A percentile compares a stretch with the other conserved stretches of the same genome.
Conservation (phyloP, 2,113 vertebrate genomes). For the Hydrochoerus hydrochaeris region DNA sequence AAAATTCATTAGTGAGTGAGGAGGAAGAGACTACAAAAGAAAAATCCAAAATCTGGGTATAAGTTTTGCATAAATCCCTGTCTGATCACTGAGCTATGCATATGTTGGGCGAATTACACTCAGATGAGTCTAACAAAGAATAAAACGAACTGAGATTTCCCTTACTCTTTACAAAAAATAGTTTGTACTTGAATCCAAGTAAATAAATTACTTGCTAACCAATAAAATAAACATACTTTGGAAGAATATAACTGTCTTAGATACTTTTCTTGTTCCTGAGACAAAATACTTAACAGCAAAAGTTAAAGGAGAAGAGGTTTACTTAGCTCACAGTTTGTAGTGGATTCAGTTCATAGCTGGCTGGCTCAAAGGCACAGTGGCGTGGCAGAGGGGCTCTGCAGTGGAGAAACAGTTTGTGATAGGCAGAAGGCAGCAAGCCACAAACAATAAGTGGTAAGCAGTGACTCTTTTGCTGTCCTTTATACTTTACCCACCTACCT, state of each 20-base stretch:
- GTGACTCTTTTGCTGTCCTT: neutral
- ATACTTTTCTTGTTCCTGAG: neutral
- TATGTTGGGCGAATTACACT: neutral
- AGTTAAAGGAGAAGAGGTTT: neutral
- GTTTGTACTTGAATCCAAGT: neutral
- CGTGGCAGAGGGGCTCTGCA: neutral
- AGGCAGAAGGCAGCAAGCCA: neutral
- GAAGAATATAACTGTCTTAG: constrained; percentile 21
- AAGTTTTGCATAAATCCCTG: neutral
- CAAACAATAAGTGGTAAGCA: neutral
- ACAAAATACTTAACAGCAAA: neutral
- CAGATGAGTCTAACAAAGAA: neutral
- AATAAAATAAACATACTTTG: neutral
- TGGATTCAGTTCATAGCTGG: neutral
- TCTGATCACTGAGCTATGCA: neutral
- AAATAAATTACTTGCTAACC: constrained; percentile 2
- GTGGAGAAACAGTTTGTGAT: neutral
- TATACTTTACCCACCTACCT: neutral
- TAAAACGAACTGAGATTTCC: neutral
- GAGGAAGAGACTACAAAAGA: neutral
- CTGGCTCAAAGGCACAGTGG: neutral
- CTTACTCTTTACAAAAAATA: neutral
- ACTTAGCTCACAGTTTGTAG: neutral
- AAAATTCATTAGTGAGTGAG: neutral
- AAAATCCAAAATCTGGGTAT: neutral